phyloP scores from a whole-genome alignment of 2,797 vertebrate species.

The Okamejei kenojei region DNA sequence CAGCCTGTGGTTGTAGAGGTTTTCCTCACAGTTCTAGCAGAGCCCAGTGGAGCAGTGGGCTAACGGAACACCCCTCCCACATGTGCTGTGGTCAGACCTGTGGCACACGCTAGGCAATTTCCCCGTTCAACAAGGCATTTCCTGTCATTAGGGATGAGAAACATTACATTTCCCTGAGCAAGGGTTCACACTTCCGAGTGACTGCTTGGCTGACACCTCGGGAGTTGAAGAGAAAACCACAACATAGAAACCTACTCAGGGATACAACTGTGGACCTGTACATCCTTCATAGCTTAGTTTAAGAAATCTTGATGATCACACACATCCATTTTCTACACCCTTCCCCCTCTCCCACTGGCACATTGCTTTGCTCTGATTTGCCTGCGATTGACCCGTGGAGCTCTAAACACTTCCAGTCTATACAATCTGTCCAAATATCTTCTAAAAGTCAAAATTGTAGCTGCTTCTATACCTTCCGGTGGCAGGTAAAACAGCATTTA shows the following conservation, averaged over 20 bases:
- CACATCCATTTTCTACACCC: background rate
- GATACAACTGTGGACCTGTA: background rate
- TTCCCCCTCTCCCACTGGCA: background rate
- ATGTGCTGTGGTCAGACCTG: background rate
- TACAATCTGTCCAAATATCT: too few relatives aligned
- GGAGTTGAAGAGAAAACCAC: background rate
- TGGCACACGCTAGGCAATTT: background rate
- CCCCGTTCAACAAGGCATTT: background rate
- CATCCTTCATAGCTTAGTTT: background rate
- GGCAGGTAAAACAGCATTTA: background rate
- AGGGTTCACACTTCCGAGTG: background rate
- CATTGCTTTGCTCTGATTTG: too few relatives aligned
- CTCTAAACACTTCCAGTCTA: too few relatives aligned
- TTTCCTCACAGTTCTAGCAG: background rate
- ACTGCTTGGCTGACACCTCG: background rate
- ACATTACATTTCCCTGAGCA: background rate
- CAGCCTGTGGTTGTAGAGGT: too few relatives aligned
- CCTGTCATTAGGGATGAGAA: background rate
- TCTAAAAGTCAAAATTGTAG: too few relatives aligned
- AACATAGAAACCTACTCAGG: background rate
- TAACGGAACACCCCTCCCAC: background rate
- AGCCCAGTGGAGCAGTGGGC: background rate
- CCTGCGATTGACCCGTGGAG: too few relatives aligned
- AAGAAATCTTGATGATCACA: background rate
- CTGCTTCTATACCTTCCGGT: too few relatives aligned